Base-by-base conservation (phyloP, 30 jellyfish, hydroid and myxozoan species). In the Aurelia sp. region DNA sequence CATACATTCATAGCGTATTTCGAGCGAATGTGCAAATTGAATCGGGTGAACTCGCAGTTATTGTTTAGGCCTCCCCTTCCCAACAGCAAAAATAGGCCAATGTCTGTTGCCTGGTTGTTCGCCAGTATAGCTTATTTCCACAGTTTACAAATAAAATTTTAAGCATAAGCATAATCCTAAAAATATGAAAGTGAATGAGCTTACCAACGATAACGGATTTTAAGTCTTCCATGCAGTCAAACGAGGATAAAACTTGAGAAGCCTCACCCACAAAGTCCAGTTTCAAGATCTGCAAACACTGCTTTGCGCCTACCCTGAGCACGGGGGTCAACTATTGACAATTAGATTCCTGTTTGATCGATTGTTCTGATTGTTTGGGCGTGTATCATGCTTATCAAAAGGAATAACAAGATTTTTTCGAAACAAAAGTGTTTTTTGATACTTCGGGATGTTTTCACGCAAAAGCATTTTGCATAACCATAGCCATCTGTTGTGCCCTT, bases 211-310 rank as follows among this genome's bases (percentile, higher is more conserved):
- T 40, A 53, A 50, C 74, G 41, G 71, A 20, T 35, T 52, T 13
- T 30, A 20, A 22, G 30, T 18, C 85, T 18, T 48, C 71, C 63
- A 74, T 74, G 85, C 85, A 74, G 73, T 12, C 63, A 74, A 19
- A 19, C 55, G 66, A 44, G 52, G 83, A 68, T 81, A 81, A 71
- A 68, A 23, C 68, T 31, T 58, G 64, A 31, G 75, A 72, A 61
- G 68, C 91, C 91, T 81, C 91, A 68, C 91, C 91, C 91, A 66
- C 84, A 22, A 67, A 62, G 73, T 68, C 71, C 83, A 37, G 73
- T 70, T 50, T 70, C 60, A 79, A 75, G 91, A 55, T 81, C 58
- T 60, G 66, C 83, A 81, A 67, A 74, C 85, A 74, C 74, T 57
- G 30, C 73, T 15, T 41, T 18, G 55, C 55, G 55, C 55, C 55